Percentiles rank a stretch among this genome's conserved stretches.
Evolutionary conservation across 2,113 vertebrate genomes (phyloP).

Genomic region (Dipodomys merriami): DNA sequence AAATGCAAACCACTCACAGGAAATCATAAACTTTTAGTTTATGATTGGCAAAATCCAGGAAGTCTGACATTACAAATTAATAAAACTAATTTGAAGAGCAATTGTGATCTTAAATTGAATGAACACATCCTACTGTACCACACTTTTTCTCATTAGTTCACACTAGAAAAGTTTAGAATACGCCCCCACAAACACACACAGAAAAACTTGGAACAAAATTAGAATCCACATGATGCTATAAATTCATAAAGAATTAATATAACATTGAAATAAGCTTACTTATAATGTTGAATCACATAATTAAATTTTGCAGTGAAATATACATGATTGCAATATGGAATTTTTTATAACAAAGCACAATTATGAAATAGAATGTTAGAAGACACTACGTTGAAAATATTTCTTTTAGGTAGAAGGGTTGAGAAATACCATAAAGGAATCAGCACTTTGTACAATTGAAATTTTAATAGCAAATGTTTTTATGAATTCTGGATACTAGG

Average conservation of each 20-base stretch:
- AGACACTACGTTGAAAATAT: neutral
- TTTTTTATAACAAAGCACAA: neutral
- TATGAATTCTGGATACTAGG: neutral
- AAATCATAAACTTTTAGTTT: neutral
- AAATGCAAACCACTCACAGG: neutral
- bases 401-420: neutral
- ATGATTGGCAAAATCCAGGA: neutral
- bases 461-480: neutral
- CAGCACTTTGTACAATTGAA: neutral
- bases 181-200: neutral
- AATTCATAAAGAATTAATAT: neutral
- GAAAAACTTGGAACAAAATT: neutral
- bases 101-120: constrained; percentile 38
- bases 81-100: neutral
- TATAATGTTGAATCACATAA: neutral
- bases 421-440: neutral
- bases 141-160: neutral
- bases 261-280: neutral
- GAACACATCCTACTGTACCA: neutral
- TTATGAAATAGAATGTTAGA: neutral
- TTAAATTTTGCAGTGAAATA: neutral
- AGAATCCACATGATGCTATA: neutral
- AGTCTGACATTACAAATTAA: constrained; percentile 14
- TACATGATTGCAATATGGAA: neutral
- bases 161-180: neutral